Base-by-base conservation (phyloP, 2,888 invertebrate species). In the Euphydryas editha region DNA sequence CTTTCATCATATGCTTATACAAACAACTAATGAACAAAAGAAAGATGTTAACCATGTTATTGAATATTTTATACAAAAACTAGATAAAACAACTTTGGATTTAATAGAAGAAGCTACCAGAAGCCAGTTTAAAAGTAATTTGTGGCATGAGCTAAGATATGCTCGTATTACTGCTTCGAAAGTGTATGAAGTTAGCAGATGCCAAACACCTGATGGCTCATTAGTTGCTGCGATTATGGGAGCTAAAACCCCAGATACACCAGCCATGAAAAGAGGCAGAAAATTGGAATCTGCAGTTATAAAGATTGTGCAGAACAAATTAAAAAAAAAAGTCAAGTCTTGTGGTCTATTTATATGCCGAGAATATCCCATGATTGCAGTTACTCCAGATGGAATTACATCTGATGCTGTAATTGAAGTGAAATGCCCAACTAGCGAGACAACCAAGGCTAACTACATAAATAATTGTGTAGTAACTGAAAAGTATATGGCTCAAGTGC, bases 331-430 rank as follows among this genome's bases (percentile, higher is more conserved):
- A 65, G 42, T 54, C 11, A 65, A 62, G 42, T 47, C 51, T 10
- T 36, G 67, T 64, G 72, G 67, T 24, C 57, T 70, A 6, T 59
- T 58, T 44, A 55, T 68, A 59, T 64, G 57, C 20, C 44, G 49
- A 30, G 47, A 62, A 17, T 67, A 47, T 20, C 65, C 69, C 39
- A 24, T 46, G 49, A 37, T 69, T 44, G 66, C 68, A 42, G 69
- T 67, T 20, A 67, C 67, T 10, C 72, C 71, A 54, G 71, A 70
- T 57, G 71, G 70, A n/a, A 37, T 51, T 67, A 17, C 37, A 72
- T 62, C 68, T 30, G 49, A 60, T 51, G 37, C 39, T 37, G 49
- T 60, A 5, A n/a, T 60, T 46, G 60, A 70, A 65, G 68, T 72
- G 17, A 69, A 65, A 55, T 69, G 65, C 49, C 70, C 72, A 13